Evolutionary conservation across 2,888 invertebrate species (phyloP), one percentile per base, ranked within the genome.

Genomic region (Torymus tubicola): DNA sequence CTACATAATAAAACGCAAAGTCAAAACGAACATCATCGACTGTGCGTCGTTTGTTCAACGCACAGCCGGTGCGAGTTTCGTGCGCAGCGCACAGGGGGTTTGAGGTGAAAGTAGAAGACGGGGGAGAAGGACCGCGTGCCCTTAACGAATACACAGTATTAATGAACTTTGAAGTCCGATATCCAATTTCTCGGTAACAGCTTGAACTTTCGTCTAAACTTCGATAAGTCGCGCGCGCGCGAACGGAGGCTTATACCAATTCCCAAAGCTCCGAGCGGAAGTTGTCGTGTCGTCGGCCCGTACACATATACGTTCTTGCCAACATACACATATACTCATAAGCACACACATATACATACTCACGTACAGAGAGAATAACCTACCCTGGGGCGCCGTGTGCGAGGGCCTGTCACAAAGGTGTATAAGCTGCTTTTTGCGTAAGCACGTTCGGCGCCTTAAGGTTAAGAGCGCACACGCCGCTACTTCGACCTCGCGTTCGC

Each of bases 141-240:
- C 11, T n/a, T 58, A 58, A 68, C 68, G 24, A 68, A 61, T 73
- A 11, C 31, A 24, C 18, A 16, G 42, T 65, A 73, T 78, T 78
- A 78, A 68, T 73, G 73, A 78, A 73, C 67, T 72, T 68, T 68
- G 61, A 31, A 67, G 63, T 73, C 61, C 68, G 50, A 78, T 78
- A 78, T 63, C 57, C 68, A 73, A 78, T 73, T 78, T 63, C 57
- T 68, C 73, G 42, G 73, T 78, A 72, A 55, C 57, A 21, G 65
- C 60, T 63, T 18, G 58, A 71, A 77, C 63, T 77, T 77, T 60
- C 69, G 31, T 42, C 55, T 24, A 24, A 76, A 71, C 24, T 78
- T 52, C 60, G 31, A 64, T 60, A 71, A 78, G 65, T 70, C 24
- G 21, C 50, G 10, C 65, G 13, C 42, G 64, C 24, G 65, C 16